These are phyloP conservation scores for Brachionus paranguensis DNA, from an alignment of 1,140 invertebrate species.

Conservation along the genomic window DNA sequence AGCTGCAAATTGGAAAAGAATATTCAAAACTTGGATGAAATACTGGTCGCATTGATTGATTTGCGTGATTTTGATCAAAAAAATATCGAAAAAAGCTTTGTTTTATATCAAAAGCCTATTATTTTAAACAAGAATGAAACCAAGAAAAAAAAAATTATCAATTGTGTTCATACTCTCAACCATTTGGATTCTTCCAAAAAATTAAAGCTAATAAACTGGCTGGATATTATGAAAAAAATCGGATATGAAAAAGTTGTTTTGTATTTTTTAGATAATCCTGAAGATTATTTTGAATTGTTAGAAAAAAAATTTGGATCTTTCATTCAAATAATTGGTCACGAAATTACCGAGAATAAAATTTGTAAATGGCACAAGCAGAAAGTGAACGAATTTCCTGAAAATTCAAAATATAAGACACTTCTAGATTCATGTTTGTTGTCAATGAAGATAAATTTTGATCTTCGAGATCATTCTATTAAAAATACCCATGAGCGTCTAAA, in stretches of 20 bases:
- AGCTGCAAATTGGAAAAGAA: background rate
- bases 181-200: background rate
- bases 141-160: background rate
- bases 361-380: background rate
- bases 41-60: background rate
- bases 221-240: background rate
- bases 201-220: background rate
- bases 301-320: background rate
- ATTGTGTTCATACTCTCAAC: constrained; percentile 1
- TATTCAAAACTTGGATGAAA: background rate
- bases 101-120: background rate
- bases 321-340: background rate
- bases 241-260: background rate
- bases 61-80: background rate
- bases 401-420: background rate
- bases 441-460: background rate
- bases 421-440: background rate
- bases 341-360: background rate
- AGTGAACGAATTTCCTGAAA: background rate
- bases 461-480: background rate
- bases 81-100: background rate
- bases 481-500: background rate
- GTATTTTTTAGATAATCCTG: background rate
- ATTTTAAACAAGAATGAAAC: background rate
- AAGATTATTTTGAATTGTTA: background rate